Conservation (phyloP, 2,113 vertebrate species). For the Rostratula benghalensis region DNA sequence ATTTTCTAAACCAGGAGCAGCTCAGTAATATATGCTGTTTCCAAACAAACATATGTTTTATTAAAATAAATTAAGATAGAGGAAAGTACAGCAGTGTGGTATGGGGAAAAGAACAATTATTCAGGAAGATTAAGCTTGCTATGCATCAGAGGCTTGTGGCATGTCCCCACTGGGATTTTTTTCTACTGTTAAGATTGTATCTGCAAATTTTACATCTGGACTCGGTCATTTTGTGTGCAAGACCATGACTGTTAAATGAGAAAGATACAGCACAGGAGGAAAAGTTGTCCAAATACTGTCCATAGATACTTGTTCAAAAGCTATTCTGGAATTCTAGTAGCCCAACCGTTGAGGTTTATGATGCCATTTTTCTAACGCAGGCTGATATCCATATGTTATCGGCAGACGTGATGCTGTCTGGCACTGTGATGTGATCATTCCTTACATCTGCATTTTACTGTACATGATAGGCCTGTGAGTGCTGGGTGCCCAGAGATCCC, state of each 20-base stretch:
- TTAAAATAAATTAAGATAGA: conserved; percentile 38
- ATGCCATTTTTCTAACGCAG: neutral
- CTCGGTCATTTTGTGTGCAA: neutral
- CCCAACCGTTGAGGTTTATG: neutral
- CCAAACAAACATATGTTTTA: conserved; percentile 16
- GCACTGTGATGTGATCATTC: neutral
- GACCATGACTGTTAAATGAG: neutral
- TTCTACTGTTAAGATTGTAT: neutral
- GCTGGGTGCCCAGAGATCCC: conserved; percentile 3
- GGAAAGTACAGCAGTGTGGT: neutral
- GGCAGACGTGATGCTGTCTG: neutral
- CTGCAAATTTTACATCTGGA: neutral
- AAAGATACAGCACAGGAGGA: neutral
- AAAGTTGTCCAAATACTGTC: neutral
- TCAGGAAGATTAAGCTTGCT: conserved; percentile 35
- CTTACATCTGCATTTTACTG: conserved; percentile 32
- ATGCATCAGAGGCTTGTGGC: neutral
- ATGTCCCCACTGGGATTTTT: neutral
- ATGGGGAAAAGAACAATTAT: conserved; percentile 1
- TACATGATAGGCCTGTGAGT: neutral
- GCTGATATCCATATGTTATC: neutral
- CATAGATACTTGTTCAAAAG: neutral
- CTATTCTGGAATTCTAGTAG: neutral
- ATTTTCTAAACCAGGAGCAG: conserved; percentile 34
- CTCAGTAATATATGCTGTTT: conserved; percentile 18